A percentile compares a stretch with the other conserved stretches of the same genome.
phyloP scores from a whole-genome alignment of 2,797 vertebrate genomes.

The Sebastes glaucus region DNA sequence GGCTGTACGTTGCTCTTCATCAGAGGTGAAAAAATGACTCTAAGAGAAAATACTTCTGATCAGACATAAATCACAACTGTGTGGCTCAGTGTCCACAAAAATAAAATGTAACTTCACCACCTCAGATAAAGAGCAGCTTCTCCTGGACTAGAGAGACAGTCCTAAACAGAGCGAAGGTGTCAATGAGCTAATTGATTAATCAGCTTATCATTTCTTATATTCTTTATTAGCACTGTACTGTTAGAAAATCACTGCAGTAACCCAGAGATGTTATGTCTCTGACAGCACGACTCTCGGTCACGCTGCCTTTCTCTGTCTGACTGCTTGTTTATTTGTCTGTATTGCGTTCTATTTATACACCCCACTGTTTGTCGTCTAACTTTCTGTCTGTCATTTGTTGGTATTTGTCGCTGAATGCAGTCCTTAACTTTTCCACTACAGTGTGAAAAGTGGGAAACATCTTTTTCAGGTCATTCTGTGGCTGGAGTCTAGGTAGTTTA shows the following conservation, averaged over 20 bases:
- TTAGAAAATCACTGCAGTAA: constrained; percentile 6
- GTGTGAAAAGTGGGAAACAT: background rate
- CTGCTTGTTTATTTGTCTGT: constrained; percentile 50
- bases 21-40: background rate
- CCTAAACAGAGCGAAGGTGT: background rate
- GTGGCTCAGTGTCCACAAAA: background rate
- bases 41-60: background rate
- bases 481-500: background rate
- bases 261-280: constrained; percentile 2
- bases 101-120: background rate
- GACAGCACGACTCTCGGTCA: constrained; percentile 26
- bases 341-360: constrained; percentile 44
- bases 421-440: background rate
- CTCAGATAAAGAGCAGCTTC: background rate
- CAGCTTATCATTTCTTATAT: background rate
- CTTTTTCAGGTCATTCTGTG: constrained; percentile 3
- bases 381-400: constrained; percentile 17
- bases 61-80: background rate
- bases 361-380: constrained; percentile 24
- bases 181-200: background rate
- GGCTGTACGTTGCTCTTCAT: background rate
- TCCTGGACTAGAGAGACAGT: background rate
- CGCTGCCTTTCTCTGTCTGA: constrained; percentile 21
- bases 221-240: background rate
- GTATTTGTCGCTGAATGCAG: background rate